Evolutionary conservation across 2,888 invertebrate species (phyloP), one percentile per base, ranked within the genome.

Genomic region (Sesamia inferens): DNA sequence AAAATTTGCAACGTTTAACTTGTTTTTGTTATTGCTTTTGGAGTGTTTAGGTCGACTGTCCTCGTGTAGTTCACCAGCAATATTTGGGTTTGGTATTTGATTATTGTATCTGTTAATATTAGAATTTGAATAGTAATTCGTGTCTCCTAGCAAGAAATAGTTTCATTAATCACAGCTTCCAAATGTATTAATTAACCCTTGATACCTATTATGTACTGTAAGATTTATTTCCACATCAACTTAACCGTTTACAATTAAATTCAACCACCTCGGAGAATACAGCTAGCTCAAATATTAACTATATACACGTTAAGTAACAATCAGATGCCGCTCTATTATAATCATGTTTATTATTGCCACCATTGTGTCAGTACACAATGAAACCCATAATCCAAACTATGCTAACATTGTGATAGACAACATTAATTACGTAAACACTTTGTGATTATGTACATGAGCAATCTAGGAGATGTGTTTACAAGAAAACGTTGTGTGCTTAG

Each of bases 281-380:
- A 22, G 22, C 13, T 65, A 39, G 67, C 47, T 68, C 51, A 66
- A 54, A 16, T 39, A 16, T 16, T 66, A 48, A 68, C 31, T 48
- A 48, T 7, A 39, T 39, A 48, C 66, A 39, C 8, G 16, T 22
- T n/a, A 63, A 65, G 16, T 31, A 47, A 48, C 22, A 68, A 66
- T n/a, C 66, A 66, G 67, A 67, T 6, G 14, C 14, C 5, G 14
- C 22, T 69, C 19, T 51, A 19, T 42, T 51, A 4, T 51, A 69
- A 66, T 24, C 19, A 67, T 51, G 67, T 6, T 24, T 19, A 22
- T 39, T 14, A 16, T 39, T n/a, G 51, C 14, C n/a, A n/a, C 14
- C 51, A 31, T n/a, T 65, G n/a, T 31, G 39, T 10, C n/a, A n/a
- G n/a, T n/a, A n/a, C n/a, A 10, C 16, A 39, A 68, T 68, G n/a